Percentiles rank a stretch among this genome's conserved stretches.
phyloP scores from a whole-genome alignment of 2,797 vertebrate species.

The Decapterus maruadsi region DNA sequence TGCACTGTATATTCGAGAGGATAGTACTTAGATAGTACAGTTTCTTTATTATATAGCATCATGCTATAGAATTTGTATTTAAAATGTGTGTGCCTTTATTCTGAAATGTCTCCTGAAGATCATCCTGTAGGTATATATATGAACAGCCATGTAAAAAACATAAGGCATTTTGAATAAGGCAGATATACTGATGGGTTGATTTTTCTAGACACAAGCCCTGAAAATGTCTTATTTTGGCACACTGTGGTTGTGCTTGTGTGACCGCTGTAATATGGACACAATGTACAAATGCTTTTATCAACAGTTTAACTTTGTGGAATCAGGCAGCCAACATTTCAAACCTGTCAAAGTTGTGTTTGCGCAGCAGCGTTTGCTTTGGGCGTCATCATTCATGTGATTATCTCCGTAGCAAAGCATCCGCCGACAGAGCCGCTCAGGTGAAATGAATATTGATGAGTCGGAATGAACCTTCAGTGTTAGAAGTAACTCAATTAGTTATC shows the following conservation, averaged over 20 bases:
- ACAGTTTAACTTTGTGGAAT: not conserved
- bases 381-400: constrained; percentile 19
- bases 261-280: not conserved
- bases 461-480: constrained; percentile 34
- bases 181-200: not conserved
- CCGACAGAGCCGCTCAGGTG: constrained; percentile 29
- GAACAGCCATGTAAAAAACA: not conserved
- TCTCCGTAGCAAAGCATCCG: constrained; percentile 37
- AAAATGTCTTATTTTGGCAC: not conserved
- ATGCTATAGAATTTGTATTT: not conserved
- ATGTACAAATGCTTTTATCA: not conserved
- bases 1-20: too few species aligned
- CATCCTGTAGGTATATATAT: not conserved
- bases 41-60: too few species aligned
- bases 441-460: constrained; percentile 48
- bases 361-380: constrained; percentile 16
- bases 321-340: not conserved
- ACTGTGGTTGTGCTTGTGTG: not conserved
- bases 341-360: not conserved
- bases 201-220: not conserved
- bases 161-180: not conserved
- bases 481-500: constrained; percentile 42
- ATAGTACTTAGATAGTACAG: too few species aligned
- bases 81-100: not conserved
- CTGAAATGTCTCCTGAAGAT: not conserved